Base-by-base conservation (phyloP, 2,888 invertebrate species). In the Tetragonula carbonaria region DNA sequence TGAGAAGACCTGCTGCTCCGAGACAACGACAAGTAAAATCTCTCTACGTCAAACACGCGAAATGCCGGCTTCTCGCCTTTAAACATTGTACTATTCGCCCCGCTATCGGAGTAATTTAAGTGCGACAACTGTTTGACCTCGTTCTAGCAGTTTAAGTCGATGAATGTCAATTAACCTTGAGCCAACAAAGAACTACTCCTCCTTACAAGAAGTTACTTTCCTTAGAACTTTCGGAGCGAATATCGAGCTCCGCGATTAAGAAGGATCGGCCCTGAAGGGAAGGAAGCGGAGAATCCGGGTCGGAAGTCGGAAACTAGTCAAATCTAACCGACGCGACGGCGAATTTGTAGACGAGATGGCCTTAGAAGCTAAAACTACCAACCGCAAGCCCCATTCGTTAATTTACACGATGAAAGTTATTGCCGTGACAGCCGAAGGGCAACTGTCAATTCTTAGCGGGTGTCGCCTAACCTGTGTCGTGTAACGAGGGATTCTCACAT, bases 341-440 rank as follows among this genome's bases (percentile, higher is more conserved):
- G 45, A 45, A 11, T 45, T 45, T 45, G 78, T 66, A 74, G 78
- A 74, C 76, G 81, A 78, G 78, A 80, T 86, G 82, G 81, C 80
- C 28, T 28, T 84, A 78, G 45, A 85, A 86, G 84, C 81, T 33
- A 33, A 33, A 33, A 79, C 84, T 87, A 90, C 11, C 45, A 45
- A 87, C 82, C 87, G 90, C 86, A 90, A 88, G 45, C 50, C 88
- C 89, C 88, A 87, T 86, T 89, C 91, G 89, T 90, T 91, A 89
- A 89, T 90, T 90, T 89, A 78, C 89, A 77, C 87, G 83, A 85
- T 76, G 75, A 75, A 87, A 90, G 90, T 91, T 91, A 87, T 89
- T 87, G 86, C 81, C 67, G 67, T 71, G 67, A 75, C 55, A 28
- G 74, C 87, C 82, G 73, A 72, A 59, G 72, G 76, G 88, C 77